These are phyloP conservation scores for Gracilinanus agilis DNA, from an alignment of 2,113 vertebrate species.

Conservation along the genomic window DNA sequence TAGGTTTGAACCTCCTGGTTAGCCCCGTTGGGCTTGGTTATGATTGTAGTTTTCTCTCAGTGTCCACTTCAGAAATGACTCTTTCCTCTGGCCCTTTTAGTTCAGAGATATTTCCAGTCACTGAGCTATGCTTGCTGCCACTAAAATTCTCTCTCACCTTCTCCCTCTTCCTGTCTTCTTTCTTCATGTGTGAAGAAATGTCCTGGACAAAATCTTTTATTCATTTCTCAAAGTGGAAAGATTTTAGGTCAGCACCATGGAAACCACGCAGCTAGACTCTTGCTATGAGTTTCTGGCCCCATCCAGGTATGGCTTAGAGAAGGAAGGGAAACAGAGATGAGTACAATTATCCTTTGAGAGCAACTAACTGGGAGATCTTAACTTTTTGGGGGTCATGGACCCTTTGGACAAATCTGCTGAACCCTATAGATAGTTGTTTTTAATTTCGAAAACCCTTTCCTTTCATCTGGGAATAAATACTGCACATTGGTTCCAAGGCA, in stretches of 20 bases:
- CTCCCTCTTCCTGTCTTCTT: neutral
- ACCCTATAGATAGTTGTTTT: no score
- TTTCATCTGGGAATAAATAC: no score
- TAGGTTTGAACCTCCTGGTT: neutral
- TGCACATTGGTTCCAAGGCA: no score
- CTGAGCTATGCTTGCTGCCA: neutral
- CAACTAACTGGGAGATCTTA: neutral
- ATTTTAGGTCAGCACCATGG: neutral
- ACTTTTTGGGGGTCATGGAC: neutral
- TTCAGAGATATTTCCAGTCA: neutral
- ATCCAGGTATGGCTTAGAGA: neutral
- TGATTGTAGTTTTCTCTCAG: neutral
- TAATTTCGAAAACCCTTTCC: no score
- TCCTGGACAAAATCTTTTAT: neutral
- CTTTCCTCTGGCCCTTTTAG: neutral
- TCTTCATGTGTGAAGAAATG: neutral
- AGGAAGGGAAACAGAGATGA: neutral
- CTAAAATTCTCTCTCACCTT: neutral
- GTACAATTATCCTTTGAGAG: neutral
- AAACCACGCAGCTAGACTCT: neutral
- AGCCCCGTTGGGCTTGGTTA: neutral
- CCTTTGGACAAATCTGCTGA: neutral
- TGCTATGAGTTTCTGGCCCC: neutral
- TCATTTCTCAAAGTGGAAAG: neutral
- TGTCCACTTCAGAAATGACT: neutral